phyloP scores from a whole-genome alignment of 2,888 invertebrate species.

The Eupithecia tripunctaria region DNA sequence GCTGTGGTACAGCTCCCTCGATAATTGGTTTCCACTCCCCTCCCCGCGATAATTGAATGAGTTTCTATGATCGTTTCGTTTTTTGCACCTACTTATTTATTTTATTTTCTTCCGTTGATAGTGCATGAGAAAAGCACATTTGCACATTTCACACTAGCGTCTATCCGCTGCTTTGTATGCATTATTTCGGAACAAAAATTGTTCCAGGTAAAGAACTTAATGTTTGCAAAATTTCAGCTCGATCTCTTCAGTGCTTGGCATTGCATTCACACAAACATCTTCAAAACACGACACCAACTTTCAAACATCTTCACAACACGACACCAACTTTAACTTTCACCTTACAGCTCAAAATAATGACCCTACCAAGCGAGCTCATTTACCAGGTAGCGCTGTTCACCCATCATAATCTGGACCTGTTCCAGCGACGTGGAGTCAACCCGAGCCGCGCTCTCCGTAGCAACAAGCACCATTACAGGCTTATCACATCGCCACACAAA shows the following conservation, averaged over 20 bases:
- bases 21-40: conserved; percentile 66
- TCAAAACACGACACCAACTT: neutral
- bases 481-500: too few species aligned
- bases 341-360: too few species aligned
- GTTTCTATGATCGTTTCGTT: conserved; percentile 47
- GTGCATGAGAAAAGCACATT: conserved; percentile 6
- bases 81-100: conserved; percentile 13
- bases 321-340: neutral
- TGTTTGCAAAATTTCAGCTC: too few species aligned
- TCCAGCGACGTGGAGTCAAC: too few species aligned
- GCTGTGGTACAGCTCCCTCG: conserved; percentile 56
- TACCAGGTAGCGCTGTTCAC: too few species aligned
- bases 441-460: too few species aligned
- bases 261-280: neutral
- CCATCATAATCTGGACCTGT: too few species aligned
- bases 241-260: neutral
- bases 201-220: too few species aligned
- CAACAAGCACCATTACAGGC: too few species aligned
- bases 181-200: neutral
- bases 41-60: conserved; percentile 65
- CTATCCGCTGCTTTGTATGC: neutral
- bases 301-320: neutral
- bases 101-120: neutral
- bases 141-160: neutral
- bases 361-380: too few species aligned